These are phyloP conservation scores for Acarapis woodi DNA, from an alignment of 1,140 invertebrate genomes.

Conservation along the genomic window DNA sequence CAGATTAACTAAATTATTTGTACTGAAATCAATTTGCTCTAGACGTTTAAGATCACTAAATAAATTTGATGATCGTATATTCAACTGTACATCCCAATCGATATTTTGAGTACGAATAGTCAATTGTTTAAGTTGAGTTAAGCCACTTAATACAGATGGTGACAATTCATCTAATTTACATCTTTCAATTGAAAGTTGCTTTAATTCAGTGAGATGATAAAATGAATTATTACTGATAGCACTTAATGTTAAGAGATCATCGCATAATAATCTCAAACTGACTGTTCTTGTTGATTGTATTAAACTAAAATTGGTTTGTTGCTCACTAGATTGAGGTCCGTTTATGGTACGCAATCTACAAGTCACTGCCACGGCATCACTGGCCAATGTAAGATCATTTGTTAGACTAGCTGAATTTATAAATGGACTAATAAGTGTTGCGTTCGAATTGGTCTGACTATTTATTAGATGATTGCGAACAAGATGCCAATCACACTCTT, in stretches of 20 bases:
- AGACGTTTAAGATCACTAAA: constrained; percentile 33
- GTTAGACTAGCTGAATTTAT: background rate
- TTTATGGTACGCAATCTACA: constrained; percentile 11
- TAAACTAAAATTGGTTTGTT: constrained; percentile 14
- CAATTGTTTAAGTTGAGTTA: constrained; percentile 32
- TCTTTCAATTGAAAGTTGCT: constrained; percentile 36
- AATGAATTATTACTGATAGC: constrained; percentile 27
- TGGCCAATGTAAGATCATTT: background rate
- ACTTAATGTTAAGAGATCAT: constrained; percentile 12
- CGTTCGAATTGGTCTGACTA: background rate
- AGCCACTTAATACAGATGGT: constrained; percentile 29
- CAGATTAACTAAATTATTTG: constrained; percentile 11
- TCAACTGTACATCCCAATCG: constrained; percentile 30
- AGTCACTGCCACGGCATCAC: constrained; percentile 5
- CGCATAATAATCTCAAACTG: constrained; percentile 12
- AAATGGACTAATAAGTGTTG: background rate
- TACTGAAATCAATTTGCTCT: constrained; percentile 19
- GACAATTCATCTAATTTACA: constrained; percentile 46
- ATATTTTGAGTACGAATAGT: constrained; percentile 40
- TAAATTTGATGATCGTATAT: background rate
- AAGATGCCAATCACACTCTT: constrained; percentile 10
- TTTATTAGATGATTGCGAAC: too few relatives aligned
- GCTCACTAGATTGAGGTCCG: constrained; percentile 8
- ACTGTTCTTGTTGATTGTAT: constrained; percentile 12
- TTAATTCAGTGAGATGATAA: constrained; percentile 33